Evolutionary conservation across 2,888 invertebrate species (phyloP).

Genomic region (Polietes domitor): DNA sequence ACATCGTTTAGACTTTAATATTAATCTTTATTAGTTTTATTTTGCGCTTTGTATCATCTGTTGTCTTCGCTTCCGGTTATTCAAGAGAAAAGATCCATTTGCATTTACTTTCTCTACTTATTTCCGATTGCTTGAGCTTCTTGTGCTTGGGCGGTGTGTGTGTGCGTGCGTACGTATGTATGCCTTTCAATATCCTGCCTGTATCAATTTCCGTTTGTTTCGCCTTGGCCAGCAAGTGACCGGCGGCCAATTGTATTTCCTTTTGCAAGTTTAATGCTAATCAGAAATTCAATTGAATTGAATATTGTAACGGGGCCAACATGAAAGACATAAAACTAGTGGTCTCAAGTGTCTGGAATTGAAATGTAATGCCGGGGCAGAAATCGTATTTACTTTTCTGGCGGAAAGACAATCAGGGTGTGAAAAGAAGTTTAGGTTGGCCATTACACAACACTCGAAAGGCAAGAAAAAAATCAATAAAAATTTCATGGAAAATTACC

Average conservation of each 20-base stretch:
- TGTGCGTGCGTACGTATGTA: not conserved
- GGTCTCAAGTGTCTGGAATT: not conserved
- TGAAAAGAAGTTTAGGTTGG: not conserved
- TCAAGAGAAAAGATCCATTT: not conserved
- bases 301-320: slow-evolving; percentile 4
- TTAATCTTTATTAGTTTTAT: not conserved
- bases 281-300: slow-evolving; percentile 53
- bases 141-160: not conserved
- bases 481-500: slow-evolving; percentile 12
- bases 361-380: slow-evolving; percentile 1
- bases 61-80: not conserved
- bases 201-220: slow-evolving; percentile 47
- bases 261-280: slow-evolving; percentile 38
- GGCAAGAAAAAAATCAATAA: slow-evolving; percentile 7
- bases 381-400: not conserved
- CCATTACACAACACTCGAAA: not conserved
- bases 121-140: not conserved
- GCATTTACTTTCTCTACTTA: not conserved
- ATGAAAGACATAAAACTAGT: not conserved
- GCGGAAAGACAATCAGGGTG: not conserved
- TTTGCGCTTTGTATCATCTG: not conserved
- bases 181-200: slow-evolving; percentile 46
- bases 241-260: not conserved
- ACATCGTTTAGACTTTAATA: not conserved
- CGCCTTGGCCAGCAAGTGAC: not conserved